phyloP scores from a whole-genome alignment of 2,888 invertebrate species.

The Noctua janthina region DNA sequence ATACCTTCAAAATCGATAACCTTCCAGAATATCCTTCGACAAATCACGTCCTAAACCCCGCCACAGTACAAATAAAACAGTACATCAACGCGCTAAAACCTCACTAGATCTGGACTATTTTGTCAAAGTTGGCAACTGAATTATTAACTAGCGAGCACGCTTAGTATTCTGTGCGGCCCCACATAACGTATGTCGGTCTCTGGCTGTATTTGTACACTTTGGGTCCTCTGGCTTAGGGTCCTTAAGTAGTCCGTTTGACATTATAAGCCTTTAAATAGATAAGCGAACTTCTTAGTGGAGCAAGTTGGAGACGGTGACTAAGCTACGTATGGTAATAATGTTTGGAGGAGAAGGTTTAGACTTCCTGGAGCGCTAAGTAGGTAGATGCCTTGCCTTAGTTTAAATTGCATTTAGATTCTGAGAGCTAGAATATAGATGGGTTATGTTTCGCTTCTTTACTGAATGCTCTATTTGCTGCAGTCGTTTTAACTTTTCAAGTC shows the following conservation, averaged over 20 bases:
- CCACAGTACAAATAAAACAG: slow-evolving; percentile 40
- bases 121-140: slow-evolving; percentile 52
- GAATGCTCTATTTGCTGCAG: not conserved
- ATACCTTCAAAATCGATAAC: not conserved
- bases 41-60: slow-evolving; percentile 15
- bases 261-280: slow-evolving; percentile 54
- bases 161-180: slow-evolving; percentile 50
- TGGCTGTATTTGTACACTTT: slow-evolving; percentile 43
- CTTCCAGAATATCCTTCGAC: not conserved
- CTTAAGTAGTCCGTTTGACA: slow-evolving; percentile 61
- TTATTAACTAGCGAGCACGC: slow-evolving; percentile 51
- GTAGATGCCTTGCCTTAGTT: not conserved
- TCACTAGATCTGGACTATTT: slow-evolving; percentile 47
- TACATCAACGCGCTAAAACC: slow-evolving; percentile 28
- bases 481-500: not conserved
- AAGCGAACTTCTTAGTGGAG: slow-evolving; percentile 48
- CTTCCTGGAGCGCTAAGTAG: slow-evolving; percentile 21
- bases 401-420: slow-evolving; percentile 28
- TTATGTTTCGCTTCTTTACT: not conserved
- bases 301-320: slow-evolving; percentile 23
- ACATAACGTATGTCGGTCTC: slow-evolving; percentile 56
- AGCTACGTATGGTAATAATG: slow-evolving; percentile 35
- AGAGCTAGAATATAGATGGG: not conserved
- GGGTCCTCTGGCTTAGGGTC: slow-evolving; percentile 36
- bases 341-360: slow-evolving; percentile 17